A percentile compares a stretch with the other conserved stretches of the same genome.
Conservation (phyloP, 2,888 invertebrate species). For the Adela reaumurella region DNA sequence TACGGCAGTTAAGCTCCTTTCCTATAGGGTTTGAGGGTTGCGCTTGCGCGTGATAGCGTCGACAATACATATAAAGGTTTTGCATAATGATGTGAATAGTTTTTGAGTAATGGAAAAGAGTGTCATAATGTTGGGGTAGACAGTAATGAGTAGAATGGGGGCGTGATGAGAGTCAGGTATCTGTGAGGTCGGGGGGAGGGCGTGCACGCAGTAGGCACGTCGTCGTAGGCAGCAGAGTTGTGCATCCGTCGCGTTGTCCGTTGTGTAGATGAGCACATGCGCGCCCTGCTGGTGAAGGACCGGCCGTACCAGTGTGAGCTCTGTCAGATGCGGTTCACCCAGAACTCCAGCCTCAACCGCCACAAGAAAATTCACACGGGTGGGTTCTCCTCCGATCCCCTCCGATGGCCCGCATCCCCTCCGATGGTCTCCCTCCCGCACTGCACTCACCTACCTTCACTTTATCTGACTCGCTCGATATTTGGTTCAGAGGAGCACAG, state of each 20-base stretch:
- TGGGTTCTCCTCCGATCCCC: conserved; percentile 27
- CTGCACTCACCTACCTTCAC: conserved; percentile 17
- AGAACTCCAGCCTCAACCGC: conserved; percentile 68
- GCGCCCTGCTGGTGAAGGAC: conserved; percentile 52
- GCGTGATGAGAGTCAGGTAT: conserved; percentile 28
- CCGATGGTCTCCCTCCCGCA: conserved; percentile 8
- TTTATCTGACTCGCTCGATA: conserved; percentile 26
- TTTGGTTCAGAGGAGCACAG: conserved; percentile 49
- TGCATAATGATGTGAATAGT: conserved; percentile 40
- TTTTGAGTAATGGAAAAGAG: conserved; percentile 33
- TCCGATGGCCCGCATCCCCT: conserved; percentile 21
- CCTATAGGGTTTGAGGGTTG: neutral
- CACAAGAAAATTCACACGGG: conserved; percentile 69
- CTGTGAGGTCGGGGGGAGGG: conserved; percentile 12
- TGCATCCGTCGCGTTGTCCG: conserved; percentile 7
- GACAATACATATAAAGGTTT: conserved; percentile 29
- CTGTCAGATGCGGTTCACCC: conserved; percentile 68
- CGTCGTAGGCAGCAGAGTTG: neutral
- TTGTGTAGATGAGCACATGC: conserved; percentile 54
- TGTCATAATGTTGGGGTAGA: conserved; percentile 18
- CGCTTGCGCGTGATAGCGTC: conserved; percentile 19
- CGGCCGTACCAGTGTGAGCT: conserved; percentile 65
- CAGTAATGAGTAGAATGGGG: conserved; percentile 36
- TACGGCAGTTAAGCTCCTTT: neutral
- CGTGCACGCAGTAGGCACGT: neutral